Conservation (phyloP, 2,888 invertebrate species). For the Eristalis pertinax region DNA sequence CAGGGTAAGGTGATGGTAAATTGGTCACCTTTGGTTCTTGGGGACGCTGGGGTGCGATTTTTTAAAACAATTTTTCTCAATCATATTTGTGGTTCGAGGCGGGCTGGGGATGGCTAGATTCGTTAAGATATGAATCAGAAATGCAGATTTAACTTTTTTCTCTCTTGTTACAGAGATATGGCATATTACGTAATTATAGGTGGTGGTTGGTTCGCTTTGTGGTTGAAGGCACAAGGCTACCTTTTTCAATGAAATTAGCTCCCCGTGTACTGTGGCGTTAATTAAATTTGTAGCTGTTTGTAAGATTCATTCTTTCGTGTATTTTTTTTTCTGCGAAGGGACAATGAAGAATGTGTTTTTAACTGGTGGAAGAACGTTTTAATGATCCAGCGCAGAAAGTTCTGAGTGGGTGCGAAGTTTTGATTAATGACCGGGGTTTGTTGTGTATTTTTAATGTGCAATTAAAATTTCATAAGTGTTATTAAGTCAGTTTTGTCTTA, state of each 20-base stretch:
- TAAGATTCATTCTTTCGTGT: conserved; percentile 1
- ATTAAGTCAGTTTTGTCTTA: too few species aligned
- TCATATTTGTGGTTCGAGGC: background rate
- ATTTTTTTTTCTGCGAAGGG: background rate
- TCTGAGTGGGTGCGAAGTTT: background rate
- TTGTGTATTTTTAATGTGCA: background rate
- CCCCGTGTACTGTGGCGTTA: conserved; percentile 9
- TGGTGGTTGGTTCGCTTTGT: background rate
- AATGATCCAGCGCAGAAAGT: background rate
- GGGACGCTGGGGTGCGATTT: background rate
- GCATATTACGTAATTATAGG: background rate
- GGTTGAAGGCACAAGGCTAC: background rate
- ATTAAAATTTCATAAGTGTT: background rate
- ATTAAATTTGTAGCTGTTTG: conserved; percentile 30
- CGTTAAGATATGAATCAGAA: background rate
- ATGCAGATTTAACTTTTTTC: background rate
- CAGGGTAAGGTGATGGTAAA: conserved; percentile 39
- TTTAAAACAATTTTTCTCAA: conserved; percentile 24
- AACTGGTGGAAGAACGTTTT: background rate
- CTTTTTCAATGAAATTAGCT: conserved; percentile 4
- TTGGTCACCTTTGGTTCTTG: conserved; percentile 44
- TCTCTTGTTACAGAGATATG: background rate
- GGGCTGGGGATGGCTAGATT: background rate
- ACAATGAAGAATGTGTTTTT: background rate
- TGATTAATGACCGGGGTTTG: background rate